These are phyloP conservation scores for Enteromius radiatus DNA, from an alignment of 2,797 vertebrate genomes.

Conservation along the genomic window DNA sequence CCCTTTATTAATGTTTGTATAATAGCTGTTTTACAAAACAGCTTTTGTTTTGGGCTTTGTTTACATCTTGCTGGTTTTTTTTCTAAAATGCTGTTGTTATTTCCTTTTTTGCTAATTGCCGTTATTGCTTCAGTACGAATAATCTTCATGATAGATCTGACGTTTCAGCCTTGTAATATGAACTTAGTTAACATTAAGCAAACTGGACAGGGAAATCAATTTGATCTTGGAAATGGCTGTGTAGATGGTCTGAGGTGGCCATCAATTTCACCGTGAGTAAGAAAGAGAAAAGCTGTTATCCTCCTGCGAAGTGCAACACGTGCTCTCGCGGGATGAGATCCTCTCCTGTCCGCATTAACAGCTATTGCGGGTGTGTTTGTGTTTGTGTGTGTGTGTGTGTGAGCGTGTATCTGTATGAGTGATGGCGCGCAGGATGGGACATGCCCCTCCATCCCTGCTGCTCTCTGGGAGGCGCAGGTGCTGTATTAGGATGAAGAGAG, in stretches of 20 bases:
- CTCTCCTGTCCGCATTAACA: constrained; percentile 27
- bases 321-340: constrained; percentile 45
- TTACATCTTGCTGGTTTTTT: background rate
- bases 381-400: background rate
- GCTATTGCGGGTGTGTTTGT: constrained; percentile 28
- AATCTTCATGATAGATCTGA: background rate
- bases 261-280: constrained; percentile 25
- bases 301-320: constrained; percentile 40
- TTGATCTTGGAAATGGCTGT: constrained; percentile 20
- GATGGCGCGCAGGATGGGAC: constrained; percentile 36
- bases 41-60: background rate
- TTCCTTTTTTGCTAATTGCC: background rate
- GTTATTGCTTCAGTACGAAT: background rate
- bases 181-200: constrained; percentile 2
- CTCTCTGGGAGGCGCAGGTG: constrained; percentile 31
- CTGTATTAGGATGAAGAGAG: constrained; percentile 43
- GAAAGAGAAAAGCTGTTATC: constrained; percentile 48
- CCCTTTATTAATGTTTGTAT: background rate
- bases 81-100: background rate
- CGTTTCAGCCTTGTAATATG: background rate
- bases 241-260: constrained; percentile 8
- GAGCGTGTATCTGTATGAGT: constrained; percentile 34
- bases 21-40: background rate
- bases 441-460: constrained; percentile 28
- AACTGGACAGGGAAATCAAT: constrained; percentile 15